These are phyloP conservation scores for Nomada ferruginata DNA, from an alignment of 2,888 invertebrate species.

Conservation along the genomic window DNA sequence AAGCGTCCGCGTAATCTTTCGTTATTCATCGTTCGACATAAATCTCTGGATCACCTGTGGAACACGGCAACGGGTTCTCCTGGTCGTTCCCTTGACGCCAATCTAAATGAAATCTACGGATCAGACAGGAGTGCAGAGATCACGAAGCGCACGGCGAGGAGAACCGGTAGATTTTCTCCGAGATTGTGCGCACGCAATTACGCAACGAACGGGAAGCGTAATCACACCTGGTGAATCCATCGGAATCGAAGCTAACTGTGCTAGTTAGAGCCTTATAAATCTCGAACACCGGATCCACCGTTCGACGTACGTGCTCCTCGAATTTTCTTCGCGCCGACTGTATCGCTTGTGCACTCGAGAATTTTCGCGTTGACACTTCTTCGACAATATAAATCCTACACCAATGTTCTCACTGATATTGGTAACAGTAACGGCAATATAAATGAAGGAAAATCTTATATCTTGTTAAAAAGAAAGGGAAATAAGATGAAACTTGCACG, in stretches of 20 bases:
- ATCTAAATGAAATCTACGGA: constrained; percentile 70
- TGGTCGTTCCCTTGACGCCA: constrained; percentile 44
- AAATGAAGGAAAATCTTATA: too few relatives aligned
- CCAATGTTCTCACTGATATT: too few relatives aligned
- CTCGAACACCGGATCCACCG: constrained; percentile 4
- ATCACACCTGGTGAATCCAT: constrained; percentile 42
- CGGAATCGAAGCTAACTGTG: constrained; percentile 39
- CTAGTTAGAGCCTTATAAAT: constrained; percentile 21
- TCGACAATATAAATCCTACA: too few relatives aligned
- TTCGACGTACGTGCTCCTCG: not conserved
- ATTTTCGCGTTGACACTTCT: not conserved
- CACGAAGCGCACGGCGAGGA: constrained; percentile 25
- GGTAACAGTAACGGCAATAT: too few relatives aligned
- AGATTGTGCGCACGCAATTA: constrained; percentile 65
- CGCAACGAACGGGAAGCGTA: constrained; percentile 57
- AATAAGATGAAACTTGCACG: too few relatives aligned
- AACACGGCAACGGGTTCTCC: constrained; percentile 39
- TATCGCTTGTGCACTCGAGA: too few relatives aligned
- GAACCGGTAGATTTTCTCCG: constrained; percentile 54
- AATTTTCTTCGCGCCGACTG: too few relatives aligned
- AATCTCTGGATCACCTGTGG: constrained; percentile 34
- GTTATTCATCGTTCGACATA: constrained; percentile 35
- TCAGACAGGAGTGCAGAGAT: constrained; percentile 46
- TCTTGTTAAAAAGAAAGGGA: too few relatives aligned
- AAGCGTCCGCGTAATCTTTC: not conserved